Base-by-base conservation (phyloP, 2,888 invertebrate genomes). In the Hyposoter didymator region DNA sequence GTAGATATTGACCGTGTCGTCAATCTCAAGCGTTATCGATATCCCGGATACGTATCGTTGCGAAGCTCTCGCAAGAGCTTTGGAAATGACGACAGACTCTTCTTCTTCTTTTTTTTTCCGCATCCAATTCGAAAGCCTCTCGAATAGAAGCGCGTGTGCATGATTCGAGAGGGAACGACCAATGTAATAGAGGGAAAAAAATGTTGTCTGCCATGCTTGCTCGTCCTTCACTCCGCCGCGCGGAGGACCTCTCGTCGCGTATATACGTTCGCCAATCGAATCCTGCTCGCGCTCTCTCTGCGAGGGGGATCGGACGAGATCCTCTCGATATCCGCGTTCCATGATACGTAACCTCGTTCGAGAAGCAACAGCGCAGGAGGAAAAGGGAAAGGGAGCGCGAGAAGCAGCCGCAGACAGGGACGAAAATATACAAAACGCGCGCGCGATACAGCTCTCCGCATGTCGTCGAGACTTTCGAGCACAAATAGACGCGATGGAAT, bases 261-360 rank as follows among this genome's bases (percentile, higher is more conserved):
- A n/a, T 59, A 74, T 78, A 74, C 55, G 69, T 64, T 78, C 82
- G 49, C 28, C 69, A 82, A 82, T 75, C 74, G 78, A 82, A 85
- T 82, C 75, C 78, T n/a, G n/a, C n/a, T n/a, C n/a, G n/a, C n/a
- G n/a, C n/a, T n/a, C n/a, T 59, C 66, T 47, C 47, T 32, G 72
- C 45, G 59, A 59, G 52, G 72, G 74, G 79, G 69, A 52, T 70
- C 80, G 72, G 47, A 69, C 74, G 64, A 70, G 74, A 52, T 67
- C 35, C 74, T 78, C 79, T 75, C 75, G 79, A 85, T 85, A 85
- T 79, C 82, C 82, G 79, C 78, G 82, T 82, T 82, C 70, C 79
- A 79, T 72, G 75, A 75, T 75, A 74, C 55, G 85, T 82, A 85
- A 85, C 85, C 82, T 85, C 85, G 85, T 85, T 82, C 82, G 47